These are phyloP conservation scores for Holacanthella duospinosa DNA, from an alignment of 2,888 invertebrate species.

Conservation along the genomic window DNA sequence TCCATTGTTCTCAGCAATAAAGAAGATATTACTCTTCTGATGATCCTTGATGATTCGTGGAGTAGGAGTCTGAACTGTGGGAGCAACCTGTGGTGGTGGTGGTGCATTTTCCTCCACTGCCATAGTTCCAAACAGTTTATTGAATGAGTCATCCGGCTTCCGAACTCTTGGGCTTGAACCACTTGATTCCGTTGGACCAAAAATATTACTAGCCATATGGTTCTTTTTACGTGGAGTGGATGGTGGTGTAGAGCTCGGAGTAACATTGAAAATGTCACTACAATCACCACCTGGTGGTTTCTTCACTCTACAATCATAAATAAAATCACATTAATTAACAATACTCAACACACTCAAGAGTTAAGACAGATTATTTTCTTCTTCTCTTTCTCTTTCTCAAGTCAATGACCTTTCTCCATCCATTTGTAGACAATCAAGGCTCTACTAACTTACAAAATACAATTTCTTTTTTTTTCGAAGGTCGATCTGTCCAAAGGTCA, in stretches of 20 bases:
- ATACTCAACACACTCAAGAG: no score
- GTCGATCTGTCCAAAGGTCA: no score
- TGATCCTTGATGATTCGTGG: constrained; percentile 27
- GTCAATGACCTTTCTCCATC: no score
- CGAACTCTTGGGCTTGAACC: constrained; percentile 14
- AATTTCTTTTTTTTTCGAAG: no score
- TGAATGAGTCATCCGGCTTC: constrained; percentile 34
- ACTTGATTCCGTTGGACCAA: constrained; percentile 29
- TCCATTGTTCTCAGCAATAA: constrained; percentile 16
- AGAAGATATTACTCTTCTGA: constrained; percentile 35
- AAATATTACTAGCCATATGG: constrained; percentile 37
- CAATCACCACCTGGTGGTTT: constrained; percentile 41
- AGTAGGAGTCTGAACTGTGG: constrained; percentile 15
- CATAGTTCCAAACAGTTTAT: constrained; percentile 30
- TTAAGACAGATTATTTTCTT: no score
- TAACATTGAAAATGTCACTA: constrained; percentile 47
- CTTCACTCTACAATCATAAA: constrained; percentile 28
- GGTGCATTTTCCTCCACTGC: constrained; percentile 13
- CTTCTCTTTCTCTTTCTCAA: no score
- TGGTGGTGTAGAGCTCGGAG: constrained; percentile 43
- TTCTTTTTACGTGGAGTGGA: constrained; percentile 39
- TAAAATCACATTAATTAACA: background rate
- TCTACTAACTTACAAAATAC: no score
- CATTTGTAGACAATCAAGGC: no score
- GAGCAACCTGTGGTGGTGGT: constrained; percentile 7